phyloP scores from a whole-genome alignment of 2,888 invertebrate species.

The Salticus scenicus region DNA sequence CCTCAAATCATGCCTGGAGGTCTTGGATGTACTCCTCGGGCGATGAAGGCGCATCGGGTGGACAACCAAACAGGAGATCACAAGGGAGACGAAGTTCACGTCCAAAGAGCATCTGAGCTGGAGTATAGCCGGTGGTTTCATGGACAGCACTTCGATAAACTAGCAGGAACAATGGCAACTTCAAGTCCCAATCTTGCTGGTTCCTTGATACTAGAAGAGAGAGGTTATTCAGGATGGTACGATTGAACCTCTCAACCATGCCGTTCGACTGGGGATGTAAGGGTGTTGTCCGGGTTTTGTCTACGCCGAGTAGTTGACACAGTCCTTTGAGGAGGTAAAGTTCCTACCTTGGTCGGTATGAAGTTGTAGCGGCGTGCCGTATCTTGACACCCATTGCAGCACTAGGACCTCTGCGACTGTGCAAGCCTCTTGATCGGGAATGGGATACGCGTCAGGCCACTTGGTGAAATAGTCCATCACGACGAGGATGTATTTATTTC shows the following conservation, averaged over 20 bases:
- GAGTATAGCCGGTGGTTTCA: constrained; percentile 16
- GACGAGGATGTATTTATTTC: constrained; percentile 2
- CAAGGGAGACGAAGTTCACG: constrained; percentile 17
- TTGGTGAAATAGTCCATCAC: constrained; percentile 2
- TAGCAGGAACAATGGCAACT: not conserved
- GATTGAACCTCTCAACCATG: constrained; percentile 16
- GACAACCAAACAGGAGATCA: not conserved
- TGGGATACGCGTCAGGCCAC: not conserved
- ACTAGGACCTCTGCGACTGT: not conserved
- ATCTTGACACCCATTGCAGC: no score
- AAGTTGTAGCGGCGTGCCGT: no score
- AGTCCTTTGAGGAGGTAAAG: constrained; percentile 4
- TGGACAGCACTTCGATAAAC: constrained; percentile 6
- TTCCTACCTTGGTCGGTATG: not conserved
- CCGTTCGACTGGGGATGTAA: constrained; percentile 17
- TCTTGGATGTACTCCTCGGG: constrained; percentile 9
- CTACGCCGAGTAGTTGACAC: not conserved
- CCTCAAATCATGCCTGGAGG: constrained; percentile 5
- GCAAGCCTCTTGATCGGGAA: constrained; percentile 4
- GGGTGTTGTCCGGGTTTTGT: not conserved
- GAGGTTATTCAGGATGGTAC: not conserved
- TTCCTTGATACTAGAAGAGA: constrained; percentile 1
- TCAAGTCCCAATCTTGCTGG: constrained; percentile 16
- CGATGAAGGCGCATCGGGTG: constrained; percentile 3
- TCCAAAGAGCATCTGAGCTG: constrained; percentile 18